phyloP scores from a whole-genome alignment of 2,797 vertebrate species.

The Chelidonichthys spinosus region DNA sequence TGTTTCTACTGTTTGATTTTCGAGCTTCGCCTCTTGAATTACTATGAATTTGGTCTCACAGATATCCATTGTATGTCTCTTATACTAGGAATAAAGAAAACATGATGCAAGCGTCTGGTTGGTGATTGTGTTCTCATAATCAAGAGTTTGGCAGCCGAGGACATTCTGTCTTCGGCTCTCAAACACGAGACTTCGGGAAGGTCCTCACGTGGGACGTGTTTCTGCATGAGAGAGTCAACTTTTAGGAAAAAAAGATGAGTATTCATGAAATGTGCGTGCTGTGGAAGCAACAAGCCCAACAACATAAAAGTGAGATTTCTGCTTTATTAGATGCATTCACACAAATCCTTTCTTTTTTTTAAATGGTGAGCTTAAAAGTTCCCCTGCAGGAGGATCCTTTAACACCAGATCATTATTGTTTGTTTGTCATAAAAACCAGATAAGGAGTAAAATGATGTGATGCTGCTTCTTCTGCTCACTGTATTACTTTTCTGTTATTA shows the following conservation, averaged over 20 bases:
- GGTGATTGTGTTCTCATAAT: slow-evolving; percentile 56
- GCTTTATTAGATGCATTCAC: neutral
- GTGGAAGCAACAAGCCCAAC: neutral
- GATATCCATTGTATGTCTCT: slow-evolving; percentile 87
- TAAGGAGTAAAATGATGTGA: no score
- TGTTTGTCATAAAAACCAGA: no score
- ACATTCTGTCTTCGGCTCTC: no score
- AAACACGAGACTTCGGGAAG: no score
- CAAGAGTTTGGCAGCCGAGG: no score
- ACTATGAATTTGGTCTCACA: slow-evolving; percentile 82
- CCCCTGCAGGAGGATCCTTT: no score
- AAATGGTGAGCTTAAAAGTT: slow-evolving; percentile 1
- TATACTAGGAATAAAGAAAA: slow-evolving; percentile 87
- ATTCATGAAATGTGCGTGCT: slow-evolving; percentile 16
- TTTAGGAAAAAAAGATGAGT: neutral
- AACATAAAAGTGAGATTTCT: neutral
- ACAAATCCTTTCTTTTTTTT: neutral
- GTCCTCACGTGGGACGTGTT: no score
- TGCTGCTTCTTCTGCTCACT: no score
- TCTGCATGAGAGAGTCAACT: no score
- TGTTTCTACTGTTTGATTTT: slow-evolving; percentile 69
- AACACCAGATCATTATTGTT: no score
- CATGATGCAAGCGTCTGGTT: slow-evolving; percentile 66
- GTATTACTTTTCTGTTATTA: no score
- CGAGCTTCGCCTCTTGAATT: slow-evolving; percentile 74